These are phyloP conservation scores for Dioctria linearis DNA, from an alignment of 2,888 invertebrate species.

Conservation along the genomic window DNA sequence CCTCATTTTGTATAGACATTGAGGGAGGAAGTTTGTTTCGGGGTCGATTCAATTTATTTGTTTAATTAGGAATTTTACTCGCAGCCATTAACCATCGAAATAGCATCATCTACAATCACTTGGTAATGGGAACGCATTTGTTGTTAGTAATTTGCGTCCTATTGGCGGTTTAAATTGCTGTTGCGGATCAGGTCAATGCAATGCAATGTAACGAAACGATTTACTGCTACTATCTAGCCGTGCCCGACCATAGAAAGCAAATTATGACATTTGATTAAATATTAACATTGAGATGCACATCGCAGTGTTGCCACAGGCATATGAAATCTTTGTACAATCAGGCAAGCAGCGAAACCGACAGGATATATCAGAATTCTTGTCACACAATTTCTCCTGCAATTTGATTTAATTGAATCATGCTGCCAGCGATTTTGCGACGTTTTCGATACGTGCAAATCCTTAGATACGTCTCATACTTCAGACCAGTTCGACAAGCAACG, in stretches of 20 bases:
- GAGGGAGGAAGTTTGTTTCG: conserved; percentile 11
- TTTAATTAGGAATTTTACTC: conserved; percentile 54
- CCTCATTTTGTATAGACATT: not conserved
- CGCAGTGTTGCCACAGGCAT: not conserved
- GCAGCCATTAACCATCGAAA: conserved; percentile 52
- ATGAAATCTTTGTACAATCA: not conserved
- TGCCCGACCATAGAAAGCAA: conserved; percentile 15
- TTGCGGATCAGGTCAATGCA: not conserved
- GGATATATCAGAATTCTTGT: conserved; percentile 44
- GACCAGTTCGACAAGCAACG: not conserved
- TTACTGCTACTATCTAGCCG: not conserved
- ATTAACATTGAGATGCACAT: conserved; percentile 24
- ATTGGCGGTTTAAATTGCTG: conserved; percentile 31
- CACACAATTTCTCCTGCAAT: conserved; percentile 49
- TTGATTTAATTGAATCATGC: conserved; percentile 54
- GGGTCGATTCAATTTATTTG: conserved; percentile 54
- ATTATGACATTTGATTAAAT: conserved; percentile 50
- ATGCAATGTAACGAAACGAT: not conserved
- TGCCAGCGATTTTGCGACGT: conserved; percentile 48
- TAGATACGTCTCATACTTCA: not conserved
- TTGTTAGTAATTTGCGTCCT: conserved; percentile 37
- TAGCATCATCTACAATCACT: conserved; percentile 51
- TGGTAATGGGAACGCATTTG: conserved; percentile 45
- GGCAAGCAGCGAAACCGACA: not conserved
- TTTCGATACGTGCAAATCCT: conserved; percentile 46